Evolutionary conservation across 1,140 invertebrate species (phyloP).

Genomic region (Scaptomyza hsui): DNA sequence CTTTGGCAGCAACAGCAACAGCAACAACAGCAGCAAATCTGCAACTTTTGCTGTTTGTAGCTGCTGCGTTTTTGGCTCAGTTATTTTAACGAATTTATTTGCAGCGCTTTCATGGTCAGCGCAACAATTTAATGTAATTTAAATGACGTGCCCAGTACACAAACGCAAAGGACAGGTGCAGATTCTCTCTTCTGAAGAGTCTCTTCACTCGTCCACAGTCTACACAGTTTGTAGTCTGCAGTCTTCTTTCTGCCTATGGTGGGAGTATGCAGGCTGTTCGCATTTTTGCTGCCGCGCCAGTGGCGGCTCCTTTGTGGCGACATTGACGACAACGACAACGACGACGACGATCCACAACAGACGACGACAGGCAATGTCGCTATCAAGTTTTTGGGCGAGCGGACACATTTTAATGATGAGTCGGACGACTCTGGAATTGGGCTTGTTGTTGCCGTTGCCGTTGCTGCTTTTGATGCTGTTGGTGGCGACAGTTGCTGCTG

Average conservation of each 20-base stretch:
- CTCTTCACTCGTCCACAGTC: slow-evolving; percentile 12
- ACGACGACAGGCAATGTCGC: slow-evolving; percentile 64
- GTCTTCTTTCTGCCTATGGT: slow-evolving; percentile 46
- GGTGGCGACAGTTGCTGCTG: slow-evolving; percentile 40
- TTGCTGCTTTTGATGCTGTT: slow-evolving; percentile 19
- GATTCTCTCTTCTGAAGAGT: slow-evolving; percentile 37
- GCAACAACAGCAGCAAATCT: slow-evolving; percentile 60
- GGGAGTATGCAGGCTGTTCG: slow-evolving; percentile 76
- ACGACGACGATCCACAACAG: slow-evolving; percentile 65
- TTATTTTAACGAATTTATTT: slow-evolving; percentile 84
- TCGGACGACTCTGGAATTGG: slow-evolving; percentile 68
- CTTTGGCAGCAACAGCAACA: slow-evolving; percentile 57
- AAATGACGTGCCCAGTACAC: slow-evolving; percentile 82
- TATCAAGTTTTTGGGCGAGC: slow-evolving; percentile 76
- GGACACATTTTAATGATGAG: slow-evolving; percentile 81
- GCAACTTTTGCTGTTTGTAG: slow-evolving; percentile 20
- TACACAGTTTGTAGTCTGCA: slow-evolving; percentile 10
- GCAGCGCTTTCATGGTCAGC: slow-evolving; percentile 79
- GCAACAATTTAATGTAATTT: slow-evolving; percentile 84
- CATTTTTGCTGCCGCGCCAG: slow-evolving; percentile 67
- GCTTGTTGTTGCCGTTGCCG: slow-evolving; percentile 46
- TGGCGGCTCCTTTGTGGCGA: slow-evolving; percentile 61
- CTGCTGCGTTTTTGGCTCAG: slow-evolving; percentile 68
- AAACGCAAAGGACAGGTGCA: slow-evolving; percentile 52
- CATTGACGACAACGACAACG: slow-evolving; percentile 73